These are phyloP conservation scores for Anguilla obscura DNA, from an alignment of 2,797 vertebrate species.

Conservation along the genomic window DNA sequence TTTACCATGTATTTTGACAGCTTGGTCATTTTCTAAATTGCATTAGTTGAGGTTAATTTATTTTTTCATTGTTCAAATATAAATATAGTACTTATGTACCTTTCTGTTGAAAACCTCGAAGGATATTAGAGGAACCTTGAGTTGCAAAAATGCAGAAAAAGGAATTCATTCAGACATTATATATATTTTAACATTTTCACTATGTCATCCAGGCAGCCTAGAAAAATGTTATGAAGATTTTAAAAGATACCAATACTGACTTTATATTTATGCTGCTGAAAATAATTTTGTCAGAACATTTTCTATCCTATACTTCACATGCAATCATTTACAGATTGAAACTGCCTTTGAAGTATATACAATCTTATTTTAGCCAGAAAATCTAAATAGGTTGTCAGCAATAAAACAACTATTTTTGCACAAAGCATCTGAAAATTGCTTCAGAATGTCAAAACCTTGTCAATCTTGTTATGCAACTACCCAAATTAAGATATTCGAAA, in stretches of 20 bases:
- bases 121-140: neutral
- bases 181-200: neutral
- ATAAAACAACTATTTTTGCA: neutral
- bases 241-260: neutral
- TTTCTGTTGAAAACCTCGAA: neutral
- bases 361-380: constrained; percentile 11
- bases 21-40: neutral
- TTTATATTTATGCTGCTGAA: constrained; percentile 21
- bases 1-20: neutral
- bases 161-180: constrained; percentile 15
- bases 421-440: neutral
- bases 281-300: constrained; percentile 30
- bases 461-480: neutral
- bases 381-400: neutral
- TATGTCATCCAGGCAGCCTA: constrained; percentile 25
- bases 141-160: neutral
- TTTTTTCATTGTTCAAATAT: neutral
- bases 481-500: constrained; percentile 20
- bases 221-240: constrained; percentile 33
- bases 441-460: neutral
- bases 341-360: neutral
- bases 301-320: constrained; percentile 13
- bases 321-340: neutral
- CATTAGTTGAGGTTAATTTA: neutral
- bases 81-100: neutral